Evolutionary conservation across 1,140 invertebrate genomes (phyloP), one percentile per base, ranked within the genome.

Genomic region (Platyscapa corneri): DNA sequence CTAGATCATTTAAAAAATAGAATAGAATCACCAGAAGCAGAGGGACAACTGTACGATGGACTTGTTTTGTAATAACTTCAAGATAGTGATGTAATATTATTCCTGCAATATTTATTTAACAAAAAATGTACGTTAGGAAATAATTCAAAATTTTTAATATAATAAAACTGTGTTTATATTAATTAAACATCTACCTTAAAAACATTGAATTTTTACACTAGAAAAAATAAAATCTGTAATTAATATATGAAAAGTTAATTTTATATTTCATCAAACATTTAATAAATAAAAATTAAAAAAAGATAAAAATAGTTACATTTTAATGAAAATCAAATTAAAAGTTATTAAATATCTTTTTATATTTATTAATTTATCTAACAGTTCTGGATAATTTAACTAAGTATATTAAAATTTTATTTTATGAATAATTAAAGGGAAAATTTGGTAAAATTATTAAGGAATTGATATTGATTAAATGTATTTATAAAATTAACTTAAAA

Each of bases 1-100:
- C 91, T 98, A 85, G 96, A 97, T 84, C 97, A 98, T 91, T 93
- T 98, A 75, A 90, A 92, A 87, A 92, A 92, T 81, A 89, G 93
- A 34, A 92, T 92, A 86, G 91, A 91, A 79, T 91, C 91, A 16
- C 88, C 90, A 34, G 91, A 92, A 87, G 94, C 95, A 2, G 95
- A 96, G 64, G 94, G 94, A 7, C 91, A 95, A n/a, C 94, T 94
- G 0, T 96, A 96, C 90, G 94, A 95, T 82, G 95, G 95, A 7
- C 93, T 96, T 34, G 93, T 92, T 49, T 86, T 94, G 30, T 93
- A 93, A 93, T 82, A 60, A 5, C 27, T 60, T 60, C 27, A 27
- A 82, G 5, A n/a, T 20, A n/a, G 27, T 76, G 64, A 75, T 42
- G 10, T 60, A 65, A 85, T 49, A 42, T 46, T 30, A 82, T 78